Conservation (phyloP, 2,888 invertebrate genomes). For the Aporophyla nigra region DNA sequence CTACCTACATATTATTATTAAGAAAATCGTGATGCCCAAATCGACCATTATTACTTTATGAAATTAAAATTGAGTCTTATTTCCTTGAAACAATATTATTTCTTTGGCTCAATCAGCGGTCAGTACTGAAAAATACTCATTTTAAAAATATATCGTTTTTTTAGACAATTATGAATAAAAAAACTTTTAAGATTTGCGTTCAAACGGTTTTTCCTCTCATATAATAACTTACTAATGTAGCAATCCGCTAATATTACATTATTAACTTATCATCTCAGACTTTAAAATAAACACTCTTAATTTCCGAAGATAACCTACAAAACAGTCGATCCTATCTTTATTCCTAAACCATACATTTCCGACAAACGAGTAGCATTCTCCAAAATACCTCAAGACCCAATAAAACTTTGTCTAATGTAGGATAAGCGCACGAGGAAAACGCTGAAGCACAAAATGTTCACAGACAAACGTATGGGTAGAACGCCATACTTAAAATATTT, state of each 20-base stretch:
- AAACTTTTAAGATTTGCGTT: too few relatives aligned
- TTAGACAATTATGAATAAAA: too few relatives aligned
- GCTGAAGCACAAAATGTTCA: constrained; percentile 23
- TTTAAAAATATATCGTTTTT: too few relatives aligned
- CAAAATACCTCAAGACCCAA: constrained; percentile 28
- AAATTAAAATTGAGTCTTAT: too few relatives aligned
- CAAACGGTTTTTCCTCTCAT: too few relatives aligned
- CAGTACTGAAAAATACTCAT: too few relatives aligned
- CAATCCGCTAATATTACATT: background rate
- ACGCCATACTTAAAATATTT: constrained; percentile 20
- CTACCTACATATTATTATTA: too few relatives aligned
- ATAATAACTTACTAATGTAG: background rate
- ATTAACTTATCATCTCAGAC: background rate
- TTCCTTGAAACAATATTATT: too few relatives aligned
- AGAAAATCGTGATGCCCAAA: too few relatives aligned
- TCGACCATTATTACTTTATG: too few relatives aligned
- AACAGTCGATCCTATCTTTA: background rate
- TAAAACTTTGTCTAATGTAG: constrained; percentile 42
- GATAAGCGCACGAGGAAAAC: constrained; percentile 40
- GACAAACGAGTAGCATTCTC: constrained; percentile 8
- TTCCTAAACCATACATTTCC: constrained; percentile 16
- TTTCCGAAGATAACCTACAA: background rate
- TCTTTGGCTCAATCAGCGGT: too few relatives aligned
- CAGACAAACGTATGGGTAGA: constrained; percentile 18
- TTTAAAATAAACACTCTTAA: background rate